These are phyloP conservation scores for Sebastes dallii DNA, from an alignment of 2,797 vertebrate genomes.

Conservation along the genomic window DNA sequence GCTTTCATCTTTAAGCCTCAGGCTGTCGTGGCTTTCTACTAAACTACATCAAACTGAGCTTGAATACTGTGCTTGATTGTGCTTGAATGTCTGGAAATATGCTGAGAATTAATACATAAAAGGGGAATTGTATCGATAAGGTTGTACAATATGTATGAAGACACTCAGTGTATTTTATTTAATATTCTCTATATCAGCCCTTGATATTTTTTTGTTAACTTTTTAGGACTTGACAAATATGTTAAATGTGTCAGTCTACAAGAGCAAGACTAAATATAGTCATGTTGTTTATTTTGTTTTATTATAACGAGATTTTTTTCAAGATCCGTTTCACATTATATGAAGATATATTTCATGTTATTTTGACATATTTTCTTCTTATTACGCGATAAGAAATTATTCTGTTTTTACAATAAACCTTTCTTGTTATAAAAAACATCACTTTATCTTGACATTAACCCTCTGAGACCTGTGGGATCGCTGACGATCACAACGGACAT, in stretches of 20 bases:
- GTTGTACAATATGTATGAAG: neutral
- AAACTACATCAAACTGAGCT: conserved; percentile 9
- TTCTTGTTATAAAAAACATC: too few species aligned
- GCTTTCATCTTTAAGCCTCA: neutral
- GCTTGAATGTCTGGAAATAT: neutral
- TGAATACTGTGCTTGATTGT: neutral
- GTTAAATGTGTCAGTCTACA: neutral
- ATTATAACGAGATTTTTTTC: too few species aligned
- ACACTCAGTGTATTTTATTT: neutral
- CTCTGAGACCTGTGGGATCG: too few species aligned
- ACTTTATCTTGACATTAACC: too few species aligned
- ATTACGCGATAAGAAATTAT: too few species aligned
- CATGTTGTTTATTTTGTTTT: neutral
- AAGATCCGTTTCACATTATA: neutral
- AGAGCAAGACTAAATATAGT: too few species aligned
- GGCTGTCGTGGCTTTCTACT: conserved; percentile 7
- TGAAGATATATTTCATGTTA: too few species aligned
- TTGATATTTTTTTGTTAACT: neutral
- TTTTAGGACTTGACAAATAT: neutral
- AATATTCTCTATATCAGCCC: neutral
- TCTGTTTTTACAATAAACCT: too few species aligned
- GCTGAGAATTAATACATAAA: neutral
- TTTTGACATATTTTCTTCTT: too few species aligned
- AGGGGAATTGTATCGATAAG: neutral
- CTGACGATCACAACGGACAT: too few species aligned